Evolutionary conservation across 2,888 invertebrate genomes (phyloP).

Genomic region (Chrysomela aeneicollis): DNA sequence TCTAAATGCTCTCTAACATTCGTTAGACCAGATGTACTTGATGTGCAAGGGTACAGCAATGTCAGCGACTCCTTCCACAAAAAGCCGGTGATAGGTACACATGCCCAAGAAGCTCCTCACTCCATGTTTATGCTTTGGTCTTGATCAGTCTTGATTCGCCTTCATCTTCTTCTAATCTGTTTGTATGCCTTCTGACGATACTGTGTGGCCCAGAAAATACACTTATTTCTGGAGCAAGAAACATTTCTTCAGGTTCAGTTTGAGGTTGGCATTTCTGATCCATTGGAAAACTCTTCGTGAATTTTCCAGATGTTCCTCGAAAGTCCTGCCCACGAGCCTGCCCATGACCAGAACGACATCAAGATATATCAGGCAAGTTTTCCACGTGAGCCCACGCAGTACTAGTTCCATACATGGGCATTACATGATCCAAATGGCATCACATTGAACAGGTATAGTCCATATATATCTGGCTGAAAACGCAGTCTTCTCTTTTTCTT

Average conservation of each 20-base stretch:
- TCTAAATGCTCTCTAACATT: not conserved
- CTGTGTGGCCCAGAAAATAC: not conserved
- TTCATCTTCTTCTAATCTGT: too few relatives aligned
- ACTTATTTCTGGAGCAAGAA: not conserved
- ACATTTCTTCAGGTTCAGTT: too few relatives aligned
- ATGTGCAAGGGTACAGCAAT: slow-evolving; percentile 19
- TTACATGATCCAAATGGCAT: slow-evolving; percentile 46
- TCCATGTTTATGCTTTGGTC: too few relatives aligned
- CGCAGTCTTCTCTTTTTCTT: slow-evolving; percentile 42
- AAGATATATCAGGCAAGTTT: slow-evolving; percentile 38
- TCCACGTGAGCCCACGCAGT: too few relatives aligned
- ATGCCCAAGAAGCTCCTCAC: slow-evolving; percentile 10
- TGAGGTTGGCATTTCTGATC: not conserved
- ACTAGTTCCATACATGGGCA: slow-evolving; percentile 42
- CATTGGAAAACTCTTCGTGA: slow-evolving; percentile 16
- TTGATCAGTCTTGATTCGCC: not conserved
- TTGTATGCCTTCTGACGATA: not conserved
- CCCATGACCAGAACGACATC: slow-evolving; percentile 38
- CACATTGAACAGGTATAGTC: slow-evolving; percentile 44
- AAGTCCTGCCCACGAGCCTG: too few relatives aligned
- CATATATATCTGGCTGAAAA: slow-evolving; percentile 38
- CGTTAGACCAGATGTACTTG: not conserved
- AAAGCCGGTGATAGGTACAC: slow-evolving; percentile 32
- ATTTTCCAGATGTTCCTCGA: slow-evolving; percentile 32
- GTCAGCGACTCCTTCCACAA: slow-evolving; percentile 34